Evolutionary conservation across 2,113 vertebrate genomes (phyloP).

Genomic region (Pyrgilauda ruficollis): DNA sequence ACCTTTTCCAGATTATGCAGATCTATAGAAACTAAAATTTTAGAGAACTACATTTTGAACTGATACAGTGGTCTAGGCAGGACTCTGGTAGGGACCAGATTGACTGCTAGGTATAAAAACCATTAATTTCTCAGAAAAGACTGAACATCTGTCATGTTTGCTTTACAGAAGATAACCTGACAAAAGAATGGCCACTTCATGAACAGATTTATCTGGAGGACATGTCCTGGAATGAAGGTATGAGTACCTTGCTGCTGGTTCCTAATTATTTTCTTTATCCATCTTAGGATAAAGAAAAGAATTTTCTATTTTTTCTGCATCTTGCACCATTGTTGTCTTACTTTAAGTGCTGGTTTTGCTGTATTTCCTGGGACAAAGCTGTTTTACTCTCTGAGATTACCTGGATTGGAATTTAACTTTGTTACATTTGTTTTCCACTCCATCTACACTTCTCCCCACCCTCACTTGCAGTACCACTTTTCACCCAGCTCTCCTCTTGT

Average conservation of each 20-base stretch:
- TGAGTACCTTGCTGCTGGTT: neutral
- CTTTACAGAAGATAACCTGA: conserved; percentile 72
- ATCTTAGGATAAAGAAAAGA: no score
- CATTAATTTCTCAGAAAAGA: neutral
- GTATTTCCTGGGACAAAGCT: neutral
- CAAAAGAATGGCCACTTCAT: conserved; percentile 73
- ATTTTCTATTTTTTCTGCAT: neutral
- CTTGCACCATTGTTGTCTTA: neutral
- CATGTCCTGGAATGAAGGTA: conserved; percentile 80
- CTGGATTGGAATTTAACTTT: neutral
- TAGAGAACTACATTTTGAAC: neutral
- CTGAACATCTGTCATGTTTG: conserved; percentile 28
- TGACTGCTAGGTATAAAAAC: neutral
- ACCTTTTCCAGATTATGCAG: neutral
- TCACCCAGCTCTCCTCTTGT: neutral
- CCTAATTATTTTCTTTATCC: neutral
- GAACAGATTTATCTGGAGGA: conserved; percentile 73
- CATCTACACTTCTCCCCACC: no score
- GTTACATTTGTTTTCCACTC: neutral
- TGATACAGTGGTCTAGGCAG: neutral
- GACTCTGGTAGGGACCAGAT: neutral
- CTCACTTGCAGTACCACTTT: neutral
- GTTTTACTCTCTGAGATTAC: neutral
- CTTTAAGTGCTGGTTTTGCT: neutral
- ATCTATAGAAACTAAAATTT: neutral